phyloP scores from a whole-genome alignment of 53 echinoderm and acorn worm species.

The Pentamera pediparva region DNA sequence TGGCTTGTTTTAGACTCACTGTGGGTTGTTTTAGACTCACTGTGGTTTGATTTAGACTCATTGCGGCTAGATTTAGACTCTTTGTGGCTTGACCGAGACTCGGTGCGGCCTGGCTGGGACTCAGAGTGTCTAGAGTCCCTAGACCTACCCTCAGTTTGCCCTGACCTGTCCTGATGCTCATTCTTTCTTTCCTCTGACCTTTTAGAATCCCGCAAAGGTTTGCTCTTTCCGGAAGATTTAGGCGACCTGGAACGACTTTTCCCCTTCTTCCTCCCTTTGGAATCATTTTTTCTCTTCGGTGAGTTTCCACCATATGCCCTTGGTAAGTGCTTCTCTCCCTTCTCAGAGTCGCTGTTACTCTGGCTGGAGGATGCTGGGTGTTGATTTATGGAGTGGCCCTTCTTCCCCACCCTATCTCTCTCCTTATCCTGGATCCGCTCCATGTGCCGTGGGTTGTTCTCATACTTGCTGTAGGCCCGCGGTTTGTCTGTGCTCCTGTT shows the following conservation, averaged over 20 bases:
- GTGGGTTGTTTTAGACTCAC: no score
- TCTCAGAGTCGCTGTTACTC: background rate
- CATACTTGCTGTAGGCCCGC: slow-evolving; percentile 12
- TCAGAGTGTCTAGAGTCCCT: no score
- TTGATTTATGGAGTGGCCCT: slow-evolving; percentile 14
- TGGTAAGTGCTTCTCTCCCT: background rate
- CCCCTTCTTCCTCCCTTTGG: background rate
- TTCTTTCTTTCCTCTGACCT: background rate
- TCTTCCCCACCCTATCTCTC: slow-evolving; percentile 19
- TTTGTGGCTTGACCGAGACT: no score
- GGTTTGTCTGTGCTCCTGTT: slow-evolving; percentile 5
- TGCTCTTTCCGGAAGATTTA: no score
- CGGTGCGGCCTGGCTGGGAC: no score
- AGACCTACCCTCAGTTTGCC: no score
- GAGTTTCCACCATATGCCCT: slow-evolving; percentile 5
- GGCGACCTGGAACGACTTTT: background rate
- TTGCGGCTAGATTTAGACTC: no score
- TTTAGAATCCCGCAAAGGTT: no score
- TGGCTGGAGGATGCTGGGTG: slow-evolving; percentile 9
- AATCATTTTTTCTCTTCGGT: background rate
- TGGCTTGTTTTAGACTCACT: no score
- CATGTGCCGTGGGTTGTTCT: slow-evolving; percentile 15
- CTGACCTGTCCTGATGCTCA: no score
- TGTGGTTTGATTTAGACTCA: no score
- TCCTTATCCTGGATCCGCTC: slow-evolving; percentile 13